A percentile compares a stretch with the other conserved stretches of the same genome.
Evolutionary conservation across 2,888 invertebrate genomes (phyloP).

Genomic region (Pachycephus smyrnensis): DNA sequence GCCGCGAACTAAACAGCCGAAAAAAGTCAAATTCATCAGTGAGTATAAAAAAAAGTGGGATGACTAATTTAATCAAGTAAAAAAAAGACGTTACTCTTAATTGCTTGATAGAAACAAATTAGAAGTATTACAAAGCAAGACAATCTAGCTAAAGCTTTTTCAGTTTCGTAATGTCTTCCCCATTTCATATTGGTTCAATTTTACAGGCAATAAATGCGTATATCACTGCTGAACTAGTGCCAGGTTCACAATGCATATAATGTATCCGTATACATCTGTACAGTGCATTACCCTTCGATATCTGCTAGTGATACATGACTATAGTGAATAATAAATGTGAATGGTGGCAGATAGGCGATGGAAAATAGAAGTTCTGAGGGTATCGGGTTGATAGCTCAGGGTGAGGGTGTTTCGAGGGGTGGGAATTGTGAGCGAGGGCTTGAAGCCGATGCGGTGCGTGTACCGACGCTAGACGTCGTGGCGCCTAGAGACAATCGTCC

Average conservation of each 20-base stretch:
- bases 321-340: neutral
- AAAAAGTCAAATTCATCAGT: constrained; percentile 93
- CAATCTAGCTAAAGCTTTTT: neutral
- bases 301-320: neutral
- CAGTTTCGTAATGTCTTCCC: neutral
- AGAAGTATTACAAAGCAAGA: neutral
- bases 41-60: constrained; percentile 70
- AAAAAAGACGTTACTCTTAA: neutral
- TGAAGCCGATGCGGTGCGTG: constrained; percentile 34
- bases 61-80: neutral
- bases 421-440: constrained; percentile 5
- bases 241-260: neutral
- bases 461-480: constrained; percentile 62
- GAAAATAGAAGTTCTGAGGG: constrained; percentile 14
- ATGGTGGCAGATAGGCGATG: constrained; percentile 1
- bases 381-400: neutral
- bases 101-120: neutral
- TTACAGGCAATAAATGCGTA: neutral
- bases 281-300: neutral
- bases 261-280: neutral
- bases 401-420: neutral
- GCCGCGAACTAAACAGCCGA: constrained; percentile 86
- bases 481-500: constrained; percentile 63
- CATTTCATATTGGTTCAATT: neutral
- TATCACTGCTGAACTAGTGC: neutral